These are phyloP conservation scores for Acromyrmex charruanus DNA, from an alignment of 1,140 invertebrate genomes.

Conservation along the genomic window DNA sequence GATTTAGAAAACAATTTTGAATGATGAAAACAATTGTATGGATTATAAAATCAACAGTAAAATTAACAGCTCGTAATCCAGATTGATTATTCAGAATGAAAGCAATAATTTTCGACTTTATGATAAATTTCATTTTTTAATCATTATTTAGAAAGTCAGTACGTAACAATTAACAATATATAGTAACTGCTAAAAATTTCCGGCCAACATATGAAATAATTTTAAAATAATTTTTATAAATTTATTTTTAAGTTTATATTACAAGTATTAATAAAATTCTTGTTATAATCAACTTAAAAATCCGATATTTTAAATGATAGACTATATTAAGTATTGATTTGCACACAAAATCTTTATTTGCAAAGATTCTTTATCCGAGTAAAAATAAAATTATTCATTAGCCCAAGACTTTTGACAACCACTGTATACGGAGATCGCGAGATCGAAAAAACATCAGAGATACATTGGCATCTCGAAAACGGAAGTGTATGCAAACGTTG, in stretches of 20 bases:
- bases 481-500: neutral
- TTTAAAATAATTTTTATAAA: no score
- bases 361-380: no score
- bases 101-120: neutral
- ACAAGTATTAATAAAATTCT: no score
- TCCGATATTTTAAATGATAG: no score
- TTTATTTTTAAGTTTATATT: no score
- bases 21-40: neutral
- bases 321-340: no score
- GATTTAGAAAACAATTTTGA: neutral
- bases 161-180: neutral
- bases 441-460: neutral
- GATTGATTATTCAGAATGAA: neutral
- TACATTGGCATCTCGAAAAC: conserved; percentile 1
- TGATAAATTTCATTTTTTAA: neutral
- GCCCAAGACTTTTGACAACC: neutral
- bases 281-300: no score
- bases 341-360: no score
- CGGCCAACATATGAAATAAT: no score
- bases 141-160: neutral
- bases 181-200: no score
- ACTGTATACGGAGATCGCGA: neutral
- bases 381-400: no score
- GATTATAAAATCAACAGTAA: neutral
- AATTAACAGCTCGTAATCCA: neutral